Evolutionary conservation across 2,113 vertebrate species (phyloP), one percentile per base, ranked within the genome.

Genomic region (Daubentonia madagascariensis): DNA sequence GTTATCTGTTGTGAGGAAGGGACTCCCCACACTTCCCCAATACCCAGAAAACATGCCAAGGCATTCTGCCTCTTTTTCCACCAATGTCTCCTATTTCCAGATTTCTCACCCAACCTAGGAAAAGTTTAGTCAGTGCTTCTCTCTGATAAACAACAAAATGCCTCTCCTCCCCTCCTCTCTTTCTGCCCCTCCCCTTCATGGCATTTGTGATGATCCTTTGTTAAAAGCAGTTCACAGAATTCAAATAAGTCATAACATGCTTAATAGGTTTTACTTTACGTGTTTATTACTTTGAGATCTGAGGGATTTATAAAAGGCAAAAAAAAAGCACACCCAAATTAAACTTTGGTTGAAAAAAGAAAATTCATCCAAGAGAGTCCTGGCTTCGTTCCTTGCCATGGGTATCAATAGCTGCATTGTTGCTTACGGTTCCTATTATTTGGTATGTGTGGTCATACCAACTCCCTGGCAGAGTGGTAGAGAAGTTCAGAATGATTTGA

Each of bases 361-460:
- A 59, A 14, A 63, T 48, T 48, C 57, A 16, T 20, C 6, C 13
- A 8, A 20, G 84, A 45, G 45, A 37, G 35, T 23, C 23, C 54
- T 67, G 84, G 5, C 30, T n/a, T 78, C 32, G 17, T n/a, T 18
- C 23, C 75, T 32, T 23, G 32, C 45, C 4, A 6, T 0, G 11
- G 32, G 6, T 9, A 3, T 35, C n/a, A 1, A 0, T 1, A 4
- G 7, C 54, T 30, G 6, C 1, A 0, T 10, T 72, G 7, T 35
- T 25, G 6, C 81, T 50, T 25, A 20, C 65, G 1, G 9, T 1
- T 8, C 35, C 23, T 6, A 14, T 52, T 43, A 68, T 18, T 8
- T 50, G 80, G 20, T 32, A 6, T 1, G 1, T 35, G 22, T 40
- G 16, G 20, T 0, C 37, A 37, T n/a, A 72, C 20, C 17, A 18